These are phyloP conservation scores for Calephelis virginiensis DNA, from an alignment of 1,140 invertebrate species.

Conservation along the genomic window DNA sequence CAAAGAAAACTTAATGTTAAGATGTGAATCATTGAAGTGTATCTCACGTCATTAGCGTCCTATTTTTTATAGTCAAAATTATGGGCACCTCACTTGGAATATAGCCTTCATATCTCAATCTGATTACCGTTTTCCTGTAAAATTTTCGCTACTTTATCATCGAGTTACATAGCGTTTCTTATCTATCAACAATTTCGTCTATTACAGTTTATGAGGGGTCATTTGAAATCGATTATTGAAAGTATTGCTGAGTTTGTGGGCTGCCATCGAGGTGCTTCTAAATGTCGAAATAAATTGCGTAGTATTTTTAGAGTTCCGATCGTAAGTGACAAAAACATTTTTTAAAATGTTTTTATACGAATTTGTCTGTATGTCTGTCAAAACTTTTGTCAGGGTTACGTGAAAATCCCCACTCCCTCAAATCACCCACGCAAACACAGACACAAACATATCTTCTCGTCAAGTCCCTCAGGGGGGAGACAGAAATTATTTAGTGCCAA, in stretches of 20 bases:
- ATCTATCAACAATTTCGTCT: constrained; percentile 21
- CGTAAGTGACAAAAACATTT: not conserved
- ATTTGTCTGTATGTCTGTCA: too few species aligned
- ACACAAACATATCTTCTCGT: too few species aligned
- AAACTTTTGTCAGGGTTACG: too few species aligned
- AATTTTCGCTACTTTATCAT: constrained; percentile 23
- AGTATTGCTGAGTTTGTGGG: constrained; percentile 35
- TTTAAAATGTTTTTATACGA: not conserved
- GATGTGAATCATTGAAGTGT: too few species aligned
- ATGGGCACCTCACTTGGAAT: not conserved
- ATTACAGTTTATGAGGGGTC: constrained; percentile 20
- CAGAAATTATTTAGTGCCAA: too few species aligned
- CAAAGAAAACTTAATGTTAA: too few species aligned
- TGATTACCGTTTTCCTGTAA: constrained; percentile 25
- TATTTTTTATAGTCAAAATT: not conserved
- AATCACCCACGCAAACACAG: too few species aligned
- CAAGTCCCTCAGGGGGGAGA: too few species aligned
- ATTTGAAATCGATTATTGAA: constrained; percentile 40
- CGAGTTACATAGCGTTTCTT: constrained; percentile 24
- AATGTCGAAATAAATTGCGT: constrained; percentile 50
- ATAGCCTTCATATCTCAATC: constrained; percentile 20
- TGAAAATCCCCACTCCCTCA: too few species aligned
- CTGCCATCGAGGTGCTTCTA: constrained; percentile 37
- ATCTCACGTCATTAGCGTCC: too few species aligned
- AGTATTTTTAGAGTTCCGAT: constrained; percentile 39